Percentiles rank a stretch among this genome's conserved stretches.
These are phyloP conservation scores for Cryptocephalus primarius DNA, from an alignment of 2,888 invertebrate species.

Conservation along the genomic window DNA sequence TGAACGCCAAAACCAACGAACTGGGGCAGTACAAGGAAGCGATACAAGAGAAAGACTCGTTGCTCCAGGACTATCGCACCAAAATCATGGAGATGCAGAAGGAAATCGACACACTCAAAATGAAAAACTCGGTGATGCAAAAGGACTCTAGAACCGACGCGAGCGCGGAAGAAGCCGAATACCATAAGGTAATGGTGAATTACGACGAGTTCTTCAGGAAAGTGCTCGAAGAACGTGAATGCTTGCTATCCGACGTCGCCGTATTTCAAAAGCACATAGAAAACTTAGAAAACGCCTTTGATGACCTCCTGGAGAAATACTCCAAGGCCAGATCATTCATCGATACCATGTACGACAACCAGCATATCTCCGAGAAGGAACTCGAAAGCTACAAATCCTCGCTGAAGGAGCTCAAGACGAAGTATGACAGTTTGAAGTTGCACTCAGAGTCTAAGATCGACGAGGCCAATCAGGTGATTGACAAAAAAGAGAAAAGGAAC, in stretches of 20 bases:
- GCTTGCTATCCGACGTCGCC: slow-evolving; percentile 20
- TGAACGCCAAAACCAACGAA: slow-evolving; percentile 14
- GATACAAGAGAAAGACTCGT: slow-evolving; percentile 19
- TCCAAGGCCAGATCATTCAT: slow-evolving; percentile 26
- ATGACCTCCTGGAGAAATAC: slow-evolving; percentile 27
- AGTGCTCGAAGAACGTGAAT: slow-evolving; percentile 23
- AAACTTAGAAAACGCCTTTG: slow-evolving; percentile 27
- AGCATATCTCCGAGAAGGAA: slow-evolving; percentile 22
- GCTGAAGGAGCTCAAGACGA: slow-evolving; percentile 17
- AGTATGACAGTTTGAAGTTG: slow-evolving; percentile 20
- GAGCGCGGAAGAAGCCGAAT: slow-evolving; percentile 11
- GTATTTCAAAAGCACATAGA: slow-evolving; percentile 20
- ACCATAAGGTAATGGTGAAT: slow-evolving; percentile 17
- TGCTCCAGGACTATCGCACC: slow-evolving; percentile 16
- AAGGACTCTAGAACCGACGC: not conserved
- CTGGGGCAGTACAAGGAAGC: slow-evolving; percentile 17
- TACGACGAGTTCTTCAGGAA: slow-evolving; percentile 27
- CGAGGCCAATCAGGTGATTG: slow-evolving; percentile 22
- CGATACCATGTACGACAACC: slow-evolving; percentile 25
- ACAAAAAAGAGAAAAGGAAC: slow-evolving; percentile 19
- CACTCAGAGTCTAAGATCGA: slow-evolving; percentile 22
- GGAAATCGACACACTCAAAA: slow-evolving; percentile 13
- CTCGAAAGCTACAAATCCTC: slow-evolving; percentile 21
- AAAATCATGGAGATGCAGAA: slow-evolving; percentile 16
- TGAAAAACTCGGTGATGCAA: slow-evolving; percentile 11